Evolutionary conservation across 2,888 invertebrate genomes (phyloP).

Genomic region (Ochropleura plecta): DNA sequence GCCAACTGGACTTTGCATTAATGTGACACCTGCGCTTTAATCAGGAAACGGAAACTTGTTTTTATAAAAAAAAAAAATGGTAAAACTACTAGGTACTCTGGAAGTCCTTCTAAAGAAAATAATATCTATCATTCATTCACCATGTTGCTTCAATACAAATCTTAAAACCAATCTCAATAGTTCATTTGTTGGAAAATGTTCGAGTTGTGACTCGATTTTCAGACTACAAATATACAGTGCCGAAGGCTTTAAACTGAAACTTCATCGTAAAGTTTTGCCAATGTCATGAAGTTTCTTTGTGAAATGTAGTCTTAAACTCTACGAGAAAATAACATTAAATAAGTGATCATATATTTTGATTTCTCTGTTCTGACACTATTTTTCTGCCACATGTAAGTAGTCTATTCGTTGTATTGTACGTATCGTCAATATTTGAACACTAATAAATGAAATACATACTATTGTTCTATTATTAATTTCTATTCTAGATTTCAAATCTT

Average conservation of each 20-base stretch:
- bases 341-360: conserved; percentile 30
- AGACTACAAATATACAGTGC: conserved; percentile 30
- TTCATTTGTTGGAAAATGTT: conserved; percentile 36
- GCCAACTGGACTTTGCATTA: conserved; percentile 41
- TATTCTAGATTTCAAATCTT: conserved; percentile 5
- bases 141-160: background rate
- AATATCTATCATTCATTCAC: background rate
- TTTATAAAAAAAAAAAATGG: conserved; percentile 3
- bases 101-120: background rate
- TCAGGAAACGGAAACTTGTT: conserved; percentile 13
- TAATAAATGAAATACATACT: conserved; percentile 4
- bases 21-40: conserved; percentile 46
- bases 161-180: conserved; percentile 21
- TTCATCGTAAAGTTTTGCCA: conserved; percentile 43
- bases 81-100: background rate
- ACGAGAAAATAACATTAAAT: conserved; percentile 25
- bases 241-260: conserved; percentile 37
- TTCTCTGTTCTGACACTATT: conserved; percentile 14
- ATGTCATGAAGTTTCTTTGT: conserved; percentile 55
- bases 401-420: background rate
- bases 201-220: conserved; percentile 28
- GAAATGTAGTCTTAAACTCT: conserved; percentile 44
- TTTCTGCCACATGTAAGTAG: background rate
- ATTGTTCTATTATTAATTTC: conserved; percentile 8
- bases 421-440: background rate